These are phyloP conservation scores for Imbricaverruca yamaguchii DNA, from an alignment of 2,888 invertebrate genomes.

Conservation along the genomic window DNA sequence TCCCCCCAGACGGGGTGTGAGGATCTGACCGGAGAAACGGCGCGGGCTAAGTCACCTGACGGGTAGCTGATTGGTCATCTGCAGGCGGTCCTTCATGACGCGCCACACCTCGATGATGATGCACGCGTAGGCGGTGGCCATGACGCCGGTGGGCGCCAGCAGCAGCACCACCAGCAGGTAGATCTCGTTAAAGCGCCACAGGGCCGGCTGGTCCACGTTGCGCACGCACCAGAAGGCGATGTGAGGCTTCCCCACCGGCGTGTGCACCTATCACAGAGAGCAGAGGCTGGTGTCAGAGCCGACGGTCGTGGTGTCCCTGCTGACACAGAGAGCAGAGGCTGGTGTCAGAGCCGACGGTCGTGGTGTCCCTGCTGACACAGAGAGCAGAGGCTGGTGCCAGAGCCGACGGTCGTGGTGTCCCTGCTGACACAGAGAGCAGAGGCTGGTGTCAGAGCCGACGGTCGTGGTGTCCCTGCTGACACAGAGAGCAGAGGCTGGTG, in stretches of 20 bases:
- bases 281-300: too few species aligned
- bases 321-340: too few species aligned
- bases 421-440: too few species aligned
- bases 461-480: too few species aligned
- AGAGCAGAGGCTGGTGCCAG: too few species aligned
- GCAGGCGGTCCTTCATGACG: constrained; percentile 51
- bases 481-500: too few species aligned
- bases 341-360: too few species aligned
- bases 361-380: too few species aligned
- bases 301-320: too few species aligned
- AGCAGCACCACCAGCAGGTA: constrained; percentile 57
- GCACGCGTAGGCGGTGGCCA: constrained; percentile 56
- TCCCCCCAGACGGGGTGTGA: too few species aligned
- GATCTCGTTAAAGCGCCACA: constrained; percentile 53
- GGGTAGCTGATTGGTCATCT: constrained; percentile 47
- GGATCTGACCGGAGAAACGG: constrained; percentile 10
- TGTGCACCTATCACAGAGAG: constrained; percentile 42
- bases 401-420: too few species aligned
- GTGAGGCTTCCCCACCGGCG: constrained; percentile 42
- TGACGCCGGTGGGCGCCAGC: constrained; percentile 55
- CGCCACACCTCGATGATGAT: constrained; percentile 59
- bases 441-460: too few species aligned
- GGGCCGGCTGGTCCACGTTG: constrained; percentile 43
- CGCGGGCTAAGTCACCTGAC: constrained; percentile 24
- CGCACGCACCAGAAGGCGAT: constrained; percentile 54